Conservation (phyloP, 2,113 vertebrate species). For the Clarias macrocephalus region DNA sequence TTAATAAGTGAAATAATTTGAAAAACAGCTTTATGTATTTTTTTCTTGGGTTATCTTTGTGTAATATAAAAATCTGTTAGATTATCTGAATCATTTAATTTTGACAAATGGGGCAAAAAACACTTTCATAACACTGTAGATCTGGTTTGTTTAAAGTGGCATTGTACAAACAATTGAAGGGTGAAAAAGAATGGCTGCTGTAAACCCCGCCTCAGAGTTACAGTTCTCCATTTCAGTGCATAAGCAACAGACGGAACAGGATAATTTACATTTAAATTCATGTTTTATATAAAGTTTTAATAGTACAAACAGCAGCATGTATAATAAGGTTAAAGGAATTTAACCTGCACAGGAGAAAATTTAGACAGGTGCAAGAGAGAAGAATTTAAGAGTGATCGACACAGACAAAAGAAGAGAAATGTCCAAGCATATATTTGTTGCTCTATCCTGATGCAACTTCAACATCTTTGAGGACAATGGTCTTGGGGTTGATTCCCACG, state of each 20-base stretch:
- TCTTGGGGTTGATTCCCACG: slow-evolving; percentile 89
- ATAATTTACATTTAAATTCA: neutral
- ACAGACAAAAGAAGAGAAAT: neutral
- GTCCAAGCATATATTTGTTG: neutral
- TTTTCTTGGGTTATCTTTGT: no score
- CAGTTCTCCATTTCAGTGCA: neutral
- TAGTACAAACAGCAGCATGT: slow-evolving; percentile 42
- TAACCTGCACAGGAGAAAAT: neutral
- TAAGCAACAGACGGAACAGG: neutral
- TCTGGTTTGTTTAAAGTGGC: neutral
- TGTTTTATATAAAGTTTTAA: slow-evolving; percentile 19
- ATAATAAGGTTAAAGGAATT: neutral
- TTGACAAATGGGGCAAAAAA: no score
- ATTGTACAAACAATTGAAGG: neutral
- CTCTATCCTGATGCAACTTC: slow-evolving; percentile 48
- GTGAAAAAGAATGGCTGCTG: neutral
- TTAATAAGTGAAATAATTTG: no score
- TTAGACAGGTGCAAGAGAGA: neutral
- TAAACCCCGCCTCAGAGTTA: neutral
- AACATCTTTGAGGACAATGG: slow-evolving; percentile 79
- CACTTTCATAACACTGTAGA: neutral
- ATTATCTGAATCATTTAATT: no score
- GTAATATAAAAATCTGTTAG: no score
- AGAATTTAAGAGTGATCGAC: neutral
- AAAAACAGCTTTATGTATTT: no score